Percentiles rank a stretch among this genome's conserved stretches.
phyloP scores from a whole-genome alignment of 2,888 invertebrate genomes.

The Megastigmus dorsalis region DNA sequence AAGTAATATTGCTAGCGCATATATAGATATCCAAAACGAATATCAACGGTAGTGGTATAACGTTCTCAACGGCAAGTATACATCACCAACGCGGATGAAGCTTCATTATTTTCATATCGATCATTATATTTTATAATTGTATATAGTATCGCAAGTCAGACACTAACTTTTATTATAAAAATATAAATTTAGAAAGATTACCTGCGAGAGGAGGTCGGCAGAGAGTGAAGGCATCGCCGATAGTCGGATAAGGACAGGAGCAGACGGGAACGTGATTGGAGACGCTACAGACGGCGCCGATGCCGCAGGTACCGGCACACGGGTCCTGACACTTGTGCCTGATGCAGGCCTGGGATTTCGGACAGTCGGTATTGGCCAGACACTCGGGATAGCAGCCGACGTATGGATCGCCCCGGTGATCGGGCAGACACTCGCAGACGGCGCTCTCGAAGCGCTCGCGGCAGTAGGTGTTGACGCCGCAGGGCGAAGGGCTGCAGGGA shows the following conservation, averaged over 20 bases:
- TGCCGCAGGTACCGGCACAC: constrained; percentile 86
- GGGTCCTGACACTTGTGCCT: constrained; percentile 83
- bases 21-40: too few species aligned
- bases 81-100: too few species aligned
- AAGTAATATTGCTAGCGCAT: too few species aligned
- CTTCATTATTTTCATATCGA: too few species aligned
- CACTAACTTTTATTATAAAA: too few species aligned
- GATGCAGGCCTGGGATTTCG: constrained; percentile 80
- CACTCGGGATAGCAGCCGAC: constrained; percentile 83
- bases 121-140: too few species aligned
- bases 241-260: constrained; percentile 79
- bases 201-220: constrained; percentile 70
- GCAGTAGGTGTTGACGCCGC: constrained; percentile 82
- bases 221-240: constrained; percentile 86
- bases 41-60: too few species aligned
- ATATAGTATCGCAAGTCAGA: too few species aligned
- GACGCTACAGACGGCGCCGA: constrained; percentile 82
- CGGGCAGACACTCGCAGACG: constrained; percentile 82
- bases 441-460: constrained; percentile 81
- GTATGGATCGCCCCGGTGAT: constrained; percentile 81
- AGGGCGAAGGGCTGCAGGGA: constrained; percentile 81
- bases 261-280: constrained; percentile 87
- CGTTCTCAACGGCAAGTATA: too few species aligned
- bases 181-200: neutral
- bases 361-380: constrained; percentile 82